Evolutionary conservation across 1,140 invertebrate species (phyloP), one percentile per base, ranked within the genome.

Genomic region (Cheumatopsyche charites): DNA sequence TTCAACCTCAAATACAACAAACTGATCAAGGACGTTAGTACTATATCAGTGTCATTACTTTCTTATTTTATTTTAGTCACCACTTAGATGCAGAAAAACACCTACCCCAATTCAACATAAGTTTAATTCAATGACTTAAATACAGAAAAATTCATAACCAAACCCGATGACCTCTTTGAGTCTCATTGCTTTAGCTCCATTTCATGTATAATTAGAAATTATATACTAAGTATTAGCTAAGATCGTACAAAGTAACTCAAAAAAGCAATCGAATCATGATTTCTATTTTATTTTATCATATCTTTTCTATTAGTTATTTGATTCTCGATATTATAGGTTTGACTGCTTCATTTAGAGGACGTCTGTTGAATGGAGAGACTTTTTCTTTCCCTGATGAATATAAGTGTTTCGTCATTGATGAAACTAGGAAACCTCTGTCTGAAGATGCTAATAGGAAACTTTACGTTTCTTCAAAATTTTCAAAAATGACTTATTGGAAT

Each of bases 401-500:
- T n/a, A 42, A 66, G 21, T 36, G 13, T n/a, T 66, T 43, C 43
- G 43, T 66, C 0, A 9, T 66, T 0, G 23, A 47, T 17, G 63
- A 66, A 26, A 26, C 13, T 3, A 47, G 63, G 43, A 42, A 47
- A 47, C 43, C 63, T 9, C 19, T 66, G 0, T 21, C 41, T 1
- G 63, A 66, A 45, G 63, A 47, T 5, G 17, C 63, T 12, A 2
- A 2, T 2, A 43, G 63, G 23, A 45, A 66, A 15, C 77, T 79
- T 11, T 67, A 81, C 80, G 78, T 82, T 0, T 76, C 78, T 0
- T 79, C 79, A 47, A 80, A 80, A 23, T 93, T 94, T 79, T 84
- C 87, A 67, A 79, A 88, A 42, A 84, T 93, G 61, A 87, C 84
- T 0, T 89, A 90, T 78, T 94, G 92, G 92, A 93, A 94, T 79